Evolutionary conservation across 1,140 invertebrate species (phyloP), one percentile per base, ranked within the genome.

Genomic region (Drosophila auraria): DNA sequence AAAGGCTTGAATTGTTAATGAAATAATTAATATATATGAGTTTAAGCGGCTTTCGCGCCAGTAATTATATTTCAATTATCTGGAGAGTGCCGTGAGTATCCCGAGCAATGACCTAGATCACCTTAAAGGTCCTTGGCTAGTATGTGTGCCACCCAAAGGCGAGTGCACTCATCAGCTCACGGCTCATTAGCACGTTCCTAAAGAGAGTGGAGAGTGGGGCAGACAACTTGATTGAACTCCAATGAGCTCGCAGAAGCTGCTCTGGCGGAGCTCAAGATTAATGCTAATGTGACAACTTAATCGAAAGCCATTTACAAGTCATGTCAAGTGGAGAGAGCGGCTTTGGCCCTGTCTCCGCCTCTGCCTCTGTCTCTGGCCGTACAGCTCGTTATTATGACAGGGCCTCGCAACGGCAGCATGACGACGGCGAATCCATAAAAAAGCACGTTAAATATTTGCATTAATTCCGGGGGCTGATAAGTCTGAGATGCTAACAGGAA

Each of bases 221-320:
- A 80, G 83, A 78, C 86, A 79, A 86, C 82, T 90, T 86, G 82
- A 89, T 89, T 86, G 87, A 86, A 89, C 82, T 68, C 79, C 83
- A 78, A 82, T 87, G 70, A 53, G 56, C 71, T 61, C 71, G 27
- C 42, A 51, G 71, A 72, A 61, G 75, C 36, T 57, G 47, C 73
- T 75, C 51, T 59, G 56, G 49, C 49, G 72, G 20, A 73, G 71
- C 71, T 73, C 45, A 38, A 90, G 86, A 90, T 90, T 90, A 90
- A 90, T 90, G 86, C 86, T 90, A 90, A 90, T 90, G 86, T 90
- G 86, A 90, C 86, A 90, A 90, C 86, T 90, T 90, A 90, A 90
- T 90, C 86, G 86, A 90, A 90, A 90, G 86, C 82, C 83, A 90
- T 90, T 90, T 90, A 90, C 83, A 86, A 90, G 86, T 90, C 82